Percentiles rank a stretch among this genome's conserved stretches.
Evolutionary conservation across 2,888 invertebrate species (phyloP).

Genomic region (Iphiclides podalirius): DNA sequence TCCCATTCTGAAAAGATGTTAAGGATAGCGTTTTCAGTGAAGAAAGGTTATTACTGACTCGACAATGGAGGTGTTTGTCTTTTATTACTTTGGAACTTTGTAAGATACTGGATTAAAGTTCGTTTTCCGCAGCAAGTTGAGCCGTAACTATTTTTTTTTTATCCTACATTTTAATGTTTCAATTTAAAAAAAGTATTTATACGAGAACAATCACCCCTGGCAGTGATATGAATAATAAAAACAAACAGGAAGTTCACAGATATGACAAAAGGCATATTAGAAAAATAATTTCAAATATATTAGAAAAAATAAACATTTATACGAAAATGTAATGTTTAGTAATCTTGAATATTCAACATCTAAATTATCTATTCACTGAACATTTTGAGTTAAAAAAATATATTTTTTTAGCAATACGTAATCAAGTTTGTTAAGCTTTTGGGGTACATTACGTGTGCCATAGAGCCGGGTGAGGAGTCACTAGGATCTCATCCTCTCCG

Average conservation of each 20-base stretch:
- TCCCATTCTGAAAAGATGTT: constrained; percentile 38
- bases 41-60: constrained; percentile 36
- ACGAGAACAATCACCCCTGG: neutral
- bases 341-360: too few species aligned
- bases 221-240: neutral
- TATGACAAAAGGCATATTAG: too few species aligned
- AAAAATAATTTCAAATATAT: too few species aligned
- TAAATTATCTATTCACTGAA: too few species aligned
- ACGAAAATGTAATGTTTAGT: too few species aligned
- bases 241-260: too few species aligned
- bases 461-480: constrained; percentile 9
- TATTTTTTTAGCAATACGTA: too few species aligned
- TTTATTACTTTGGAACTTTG: constrained; percentile 42
- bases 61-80: constrained; percentile 34
- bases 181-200: neutral
- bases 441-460: neutral
- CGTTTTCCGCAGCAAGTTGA: constrained; percentile 28
- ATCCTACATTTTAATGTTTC: too few species aligned
- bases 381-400: too few species aligned
- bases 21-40: constrained; percentile 42
- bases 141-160: neutral
- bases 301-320: too few species aligned
- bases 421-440: too few species aligned
- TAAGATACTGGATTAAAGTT: constrained; percentile 32
- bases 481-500: constrained; percentile 5